These are phyloP conservation scores for Drosophila pseudoananassae DNA, from an alignment of 1,140 invertebrate species.

Conservation along the genomic window DNA sequence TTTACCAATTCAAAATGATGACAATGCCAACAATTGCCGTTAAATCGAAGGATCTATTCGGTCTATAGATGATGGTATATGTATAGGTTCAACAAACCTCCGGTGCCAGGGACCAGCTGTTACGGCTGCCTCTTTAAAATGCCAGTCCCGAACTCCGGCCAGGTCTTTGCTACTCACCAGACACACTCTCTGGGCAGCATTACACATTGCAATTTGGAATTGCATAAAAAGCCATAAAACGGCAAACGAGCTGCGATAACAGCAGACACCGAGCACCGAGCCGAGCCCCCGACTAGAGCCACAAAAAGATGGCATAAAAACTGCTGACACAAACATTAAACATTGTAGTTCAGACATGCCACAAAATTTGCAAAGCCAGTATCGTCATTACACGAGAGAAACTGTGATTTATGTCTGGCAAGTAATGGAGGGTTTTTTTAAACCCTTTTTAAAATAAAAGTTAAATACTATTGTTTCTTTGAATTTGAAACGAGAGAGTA, in stretches of 20 bases:
- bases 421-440: background rate
- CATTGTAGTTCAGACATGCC: conserved; percentile 34
- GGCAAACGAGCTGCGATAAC: conserved; percentile 40
- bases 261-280: conserved; percentile 3
- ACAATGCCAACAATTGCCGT: conserved; percentile 12
- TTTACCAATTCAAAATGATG: conserved; percentile 7
- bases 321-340: conserved; percentile 46
- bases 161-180: conserved; percentile 40
- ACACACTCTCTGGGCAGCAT: conserved; percentile 16
- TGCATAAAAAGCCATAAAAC: conserved; percentile 53
- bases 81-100: conserved; percentile 57
- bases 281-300: conserved; percentile 1
- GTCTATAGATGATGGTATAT: background rate
- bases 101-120: background rate
- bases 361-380: conserved; percentile 18
- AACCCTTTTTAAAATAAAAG: no score
- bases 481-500: background rate
- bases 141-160: conserved; percentile 20
- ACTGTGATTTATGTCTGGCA: background rate
- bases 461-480: background rate
- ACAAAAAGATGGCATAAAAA: conserved; percentile 45
- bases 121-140: conserved; percentile 41
- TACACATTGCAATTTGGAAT: conserved; percentile 41
- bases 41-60: conserved; percentile 9
- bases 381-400: background rate